phyloP scores from a whole-genome alignment of 2,888 invertebrate species.

The Heliconius ismenius region DNA sequence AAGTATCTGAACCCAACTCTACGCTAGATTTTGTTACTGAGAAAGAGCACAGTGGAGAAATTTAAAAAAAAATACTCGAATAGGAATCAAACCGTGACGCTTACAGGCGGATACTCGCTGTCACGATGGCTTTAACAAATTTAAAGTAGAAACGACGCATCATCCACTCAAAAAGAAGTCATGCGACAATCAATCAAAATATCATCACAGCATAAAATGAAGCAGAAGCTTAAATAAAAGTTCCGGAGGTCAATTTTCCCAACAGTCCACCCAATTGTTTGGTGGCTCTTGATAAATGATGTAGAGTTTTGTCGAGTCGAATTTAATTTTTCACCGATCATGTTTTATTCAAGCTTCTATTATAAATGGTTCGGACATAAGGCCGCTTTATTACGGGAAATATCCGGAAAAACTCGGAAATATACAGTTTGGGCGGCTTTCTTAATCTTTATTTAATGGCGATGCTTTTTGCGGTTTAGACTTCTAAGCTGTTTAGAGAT shows the following conservation, averaged over 20 bases:
- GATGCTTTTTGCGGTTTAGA: not conserved
- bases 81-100: too few species aligned
- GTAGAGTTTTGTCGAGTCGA: slow-evolving; percentile 37
- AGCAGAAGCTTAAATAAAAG: slow-evolving; percentile 22
- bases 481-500: not conserved
- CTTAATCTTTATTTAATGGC: slow-evolving; percentile 11
- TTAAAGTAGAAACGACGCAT: not conserved
- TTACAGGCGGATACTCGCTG: too few species aligned
- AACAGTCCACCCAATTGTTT: slow-evolving; percentile 39
- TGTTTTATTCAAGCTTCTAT: slow-evolving; percentile 44
- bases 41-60: too few species aligned
- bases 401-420: slow-evolving; percentile 5
- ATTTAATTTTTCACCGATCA: slow-evolving; percentile 46
- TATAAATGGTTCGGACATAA: slow-evolving; percentile 40
- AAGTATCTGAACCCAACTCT: too few species aligned
- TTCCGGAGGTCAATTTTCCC: slow-evolving; percentile 36
- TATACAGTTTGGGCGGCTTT: slow-evolving; percentile 6
- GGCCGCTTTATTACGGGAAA: slow-evolving; percentile 15
- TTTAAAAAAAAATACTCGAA: too few species aligned
- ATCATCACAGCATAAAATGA: slow-evolving; percentile 22
- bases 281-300: slow-evolving; percentile 46
- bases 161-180: not conserved
- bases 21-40: too few species aligned
- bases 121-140: too few species aligned
- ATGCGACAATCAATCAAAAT: slow-evolving; percentile 20